Base-by-base conservation (phyloP, 2,888 invertebrate species). In the Protonemura montana region DNA sequence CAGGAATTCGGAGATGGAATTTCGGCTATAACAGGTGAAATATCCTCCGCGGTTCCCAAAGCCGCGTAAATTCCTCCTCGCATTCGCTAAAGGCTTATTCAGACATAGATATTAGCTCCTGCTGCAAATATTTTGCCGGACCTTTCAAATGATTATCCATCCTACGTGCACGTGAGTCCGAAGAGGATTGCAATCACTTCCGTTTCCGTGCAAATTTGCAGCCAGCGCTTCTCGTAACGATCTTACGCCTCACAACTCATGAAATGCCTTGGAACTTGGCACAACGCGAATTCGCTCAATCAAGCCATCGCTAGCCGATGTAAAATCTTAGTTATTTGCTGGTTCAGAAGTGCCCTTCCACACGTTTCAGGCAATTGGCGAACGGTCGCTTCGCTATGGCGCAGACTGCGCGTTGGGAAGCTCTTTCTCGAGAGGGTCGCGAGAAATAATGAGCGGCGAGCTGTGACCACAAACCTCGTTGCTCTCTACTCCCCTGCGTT, bases 11-110 rank as follows among this genome's bases (percentile, higher is more conserved):
- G 29, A 16, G 59, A 59, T 59, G 59, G 59, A 59, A 59, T 59
- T 59, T 59, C 81, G 29, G 21, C 21, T 29, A 30, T 30, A 30
- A 81, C 81, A 81, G 81, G 81, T 81, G 81, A 81, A 81, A 28
- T 81, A 30, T 59, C 21, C 59, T 59, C 59, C 59, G 59, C 59
- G 21, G 7, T 21, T 59, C 13, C 6, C 21, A 21, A 10, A 59
- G 13, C 6, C 59, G 1, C 3, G 28, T 10, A 21, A 25, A 30
- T 29, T 81, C 81, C 29, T 29, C 29, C 81, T 21, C 81, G 81
- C 27, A 6, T 21, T 27, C 29, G 35, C 21, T 10, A 2, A 10
- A 10, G 21, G 59, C 59, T 59, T 59, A 7, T 3, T 16, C 21
- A 59, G 59, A 28, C 27, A 29, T 30, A n/a, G 81, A 29, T 81